phyloP scores from a whole-genome alignment of 2,888 invertebrate genomes.

The Hyles lineata region DNA sequence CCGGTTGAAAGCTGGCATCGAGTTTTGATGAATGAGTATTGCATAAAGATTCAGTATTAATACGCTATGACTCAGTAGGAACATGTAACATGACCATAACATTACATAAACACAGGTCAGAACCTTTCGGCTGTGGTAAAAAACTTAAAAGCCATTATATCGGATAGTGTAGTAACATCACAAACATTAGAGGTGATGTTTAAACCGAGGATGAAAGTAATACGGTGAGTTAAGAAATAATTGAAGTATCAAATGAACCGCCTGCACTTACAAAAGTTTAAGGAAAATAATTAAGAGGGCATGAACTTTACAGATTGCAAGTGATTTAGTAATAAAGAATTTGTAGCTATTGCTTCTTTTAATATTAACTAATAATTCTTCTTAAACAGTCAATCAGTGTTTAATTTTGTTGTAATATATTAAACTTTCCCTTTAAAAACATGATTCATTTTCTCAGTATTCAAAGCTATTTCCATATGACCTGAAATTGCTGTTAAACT shows the following conservation, averaged over 20 bases:
- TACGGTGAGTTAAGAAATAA: background rate
- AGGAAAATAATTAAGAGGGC: too few relatives aligned
- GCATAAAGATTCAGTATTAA: background rate
- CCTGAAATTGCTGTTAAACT: slow-evolving; percentile 14
- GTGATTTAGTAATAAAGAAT: too few relatives aligned
- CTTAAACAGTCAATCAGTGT: too few relatives aligned
- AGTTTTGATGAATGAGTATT: slow-evolving; percentile 19
- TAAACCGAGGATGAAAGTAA: background rate
- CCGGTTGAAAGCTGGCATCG: background rate
- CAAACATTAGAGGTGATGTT: background rate
- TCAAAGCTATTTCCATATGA: slow-evolving; percentile 10
- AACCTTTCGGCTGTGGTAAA: background rate
- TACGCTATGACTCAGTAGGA: background rate
- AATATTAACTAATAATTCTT: too few relatives aligned
- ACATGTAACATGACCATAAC: slow-evolving; percentile 20
- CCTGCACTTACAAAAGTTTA: too few relatives aligned
- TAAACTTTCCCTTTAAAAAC: background rate
- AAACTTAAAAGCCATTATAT: background rate
- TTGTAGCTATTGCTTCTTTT: too few relatives aligned
- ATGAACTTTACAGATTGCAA: too few relatives aligned
- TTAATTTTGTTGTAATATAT: background rate
- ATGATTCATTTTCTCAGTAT: background rate
- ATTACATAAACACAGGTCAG: slow-evolving; percentile 19
- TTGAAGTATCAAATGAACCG: background rate
- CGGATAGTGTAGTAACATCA: background rate